Base-by-base conservation (phyloP, 1,140 invertebrate genomes). In the Bombus ignitus region DNA sequence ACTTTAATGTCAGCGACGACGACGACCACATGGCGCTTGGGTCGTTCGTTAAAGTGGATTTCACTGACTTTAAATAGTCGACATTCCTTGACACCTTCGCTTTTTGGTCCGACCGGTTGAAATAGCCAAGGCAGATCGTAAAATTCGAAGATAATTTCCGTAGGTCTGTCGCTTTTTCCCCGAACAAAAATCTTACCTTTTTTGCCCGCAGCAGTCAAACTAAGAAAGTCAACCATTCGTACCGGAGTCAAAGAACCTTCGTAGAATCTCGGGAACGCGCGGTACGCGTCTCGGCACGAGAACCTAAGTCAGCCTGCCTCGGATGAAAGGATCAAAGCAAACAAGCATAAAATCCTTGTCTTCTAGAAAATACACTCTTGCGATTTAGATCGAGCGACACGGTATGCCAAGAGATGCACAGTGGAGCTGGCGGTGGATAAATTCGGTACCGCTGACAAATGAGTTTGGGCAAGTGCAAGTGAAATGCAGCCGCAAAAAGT, bases 61-160 rank as follows among this genome's bases (percentile, higher is more conserved):
- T 74, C 81, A 79, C 81, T 68, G 72, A 65, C 37, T 62, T 75
- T 85, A 89, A 89, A 89, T 89, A 86, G 77, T 35, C 74, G 42
- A 74, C 65, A 88, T 89, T 89, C 83, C 87, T 75, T 75, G 57
- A 88, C 87, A 77, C 74, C 79, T 83, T 57, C 66, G 71, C 32
- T 66, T 74, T 44, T 10, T 39, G 47, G n/a, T 25, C 53, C 35
- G 76, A 72, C 86, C 87, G 75, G 79, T 73, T 53, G 53, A 78
- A 81, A 81, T 47, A 66, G 68, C 28, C 39, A 28, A 66, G n/a
- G 65, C n/a, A 12, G 70, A 79, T 88, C 83, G 83, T 89, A 88
- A 89, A 89, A 82, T 86, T 84, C 37, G 12, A 62, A 84, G 65
- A 84, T 62, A 84, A 84, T 84, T 84, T 84, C 82, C n/a, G 28